Conservation (phyloP, 1,140 invertebrate species). For the Bombus sibiricus region DNA sequence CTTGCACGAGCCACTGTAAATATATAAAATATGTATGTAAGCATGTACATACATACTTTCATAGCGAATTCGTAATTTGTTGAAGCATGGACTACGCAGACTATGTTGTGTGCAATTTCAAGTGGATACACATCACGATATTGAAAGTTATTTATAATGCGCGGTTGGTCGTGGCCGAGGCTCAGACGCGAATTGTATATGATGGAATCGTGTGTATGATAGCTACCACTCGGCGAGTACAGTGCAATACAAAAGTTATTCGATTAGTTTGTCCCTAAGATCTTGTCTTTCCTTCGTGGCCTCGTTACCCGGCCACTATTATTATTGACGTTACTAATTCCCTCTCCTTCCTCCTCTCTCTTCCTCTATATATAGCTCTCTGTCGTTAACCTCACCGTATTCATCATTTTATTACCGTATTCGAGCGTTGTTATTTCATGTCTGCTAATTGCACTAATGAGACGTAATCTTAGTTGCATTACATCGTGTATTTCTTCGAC, state of each 20-base stretch:
- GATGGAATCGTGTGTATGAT: slow-evolving; percentile 65
- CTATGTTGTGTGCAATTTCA: slow-evolving; percentile 27
- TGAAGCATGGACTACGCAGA: slow-evolving; percentile 21
- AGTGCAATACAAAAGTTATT: slow-evolving; percentile 42
- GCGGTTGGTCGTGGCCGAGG: slow-evolving; percentile 57
- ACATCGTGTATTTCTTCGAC: neutral
- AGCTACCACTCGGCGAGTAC: slow-evolving; percentile 55
- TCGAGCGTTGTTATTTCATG: slow-evolving; percentile 24
- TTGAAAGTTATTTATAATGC: slow-evolving; percentile 71
- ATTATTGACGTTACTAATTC: slow-evolving; percentile 54
- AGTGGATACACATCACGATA: slow-evolving; percentile 66
- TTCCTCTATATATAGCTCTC: neutral
- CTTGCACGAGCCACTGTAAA: neutral
- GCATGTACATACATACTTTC: neutral
- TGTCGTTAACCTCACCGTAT: slow-evolving; percentile 29
- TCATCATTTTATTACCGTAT: slow-evolving; percentile 33
- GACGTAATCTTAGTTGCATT: slow-evolving; percentile 1
- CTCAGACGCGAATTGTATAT: slow-evolving; percentile 59
- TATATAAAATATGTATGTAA: neutral
- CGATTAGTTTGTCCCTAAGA: slow-evolving; percentile 37
- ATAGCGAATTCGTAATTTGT: slow-evolving; percentile 43
- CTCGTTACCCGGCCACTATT: slow-evolving; percentile 43
- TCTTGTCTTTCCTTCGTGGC: slow-evolving; percentile 36
- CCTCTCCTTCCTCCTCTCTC: neutral
- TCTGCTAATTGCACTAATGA: slow-evolving; percentile 34